These are phyloP conservation scores for Cenopis cana DNA, from an alignment of 2,888 invertebrate genomes.

Conservation along the genomic window DNA sequence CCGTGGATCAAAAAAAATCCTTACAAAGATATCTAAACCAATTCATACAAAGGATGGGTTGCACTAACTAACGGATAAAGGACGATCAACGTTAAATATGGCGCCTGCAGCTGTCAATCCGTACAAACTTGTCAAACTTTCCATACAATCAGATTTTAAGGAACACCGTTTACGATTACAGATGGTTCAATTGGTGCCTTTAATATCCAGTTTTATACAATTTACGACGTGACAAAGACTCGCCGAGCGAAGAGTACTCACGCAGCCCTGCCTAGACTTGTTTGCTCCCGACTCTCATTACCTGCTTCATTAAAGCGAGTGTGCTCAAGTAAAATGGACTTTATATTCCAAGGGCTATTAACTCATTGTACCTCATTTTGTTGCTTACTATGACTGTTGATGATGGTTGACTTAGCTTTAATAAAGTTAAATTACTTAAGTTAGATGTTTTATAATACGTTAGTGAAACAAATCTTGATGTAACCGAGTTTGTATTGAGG, in stretches of 20 bases:
- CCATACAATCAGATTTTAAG: no score
- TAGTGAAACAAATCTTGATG: no score
- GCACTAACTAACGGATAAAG: no score
- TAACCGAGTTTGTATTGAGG: not conserved
- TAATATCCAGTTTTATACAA: constrained; percentile 29
- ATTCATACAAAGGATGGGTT: no score
- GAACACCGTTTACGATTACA: no score
- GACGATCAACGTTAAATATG: no score
- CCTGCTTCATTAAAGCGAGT: constrained; percentile 78
- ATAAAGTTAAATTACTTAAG: not conserved
- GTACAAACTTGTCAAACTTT: no score
- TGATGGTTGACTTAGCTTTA: not conserved
- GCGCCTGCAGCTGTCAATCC: no score
- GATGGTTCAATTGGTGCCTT: no score
- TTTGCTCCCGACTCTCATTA: constrained; percentile 72
- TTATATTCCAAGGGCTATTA: constrained; percentile 35
- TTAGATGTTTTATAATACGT: not conserved
- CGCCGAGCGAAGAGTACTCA: constrained; percentile 46
- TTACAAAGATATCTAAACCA: not conserved
- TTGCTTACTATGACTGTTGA: not conserved
- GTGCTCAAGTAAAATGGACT: constrained; percentile 58
- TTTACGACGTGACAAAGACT: constrained; percentile 30
- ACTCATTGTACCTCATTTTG: constrained; percentile 25
- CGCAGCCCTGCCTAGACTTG: constrained; percentile 57
- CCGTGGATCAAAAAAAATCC: no score